Base-by-base conservation (phyloP, 2,888 invertebrate species). In the Copidosoma aretas region DNA sequence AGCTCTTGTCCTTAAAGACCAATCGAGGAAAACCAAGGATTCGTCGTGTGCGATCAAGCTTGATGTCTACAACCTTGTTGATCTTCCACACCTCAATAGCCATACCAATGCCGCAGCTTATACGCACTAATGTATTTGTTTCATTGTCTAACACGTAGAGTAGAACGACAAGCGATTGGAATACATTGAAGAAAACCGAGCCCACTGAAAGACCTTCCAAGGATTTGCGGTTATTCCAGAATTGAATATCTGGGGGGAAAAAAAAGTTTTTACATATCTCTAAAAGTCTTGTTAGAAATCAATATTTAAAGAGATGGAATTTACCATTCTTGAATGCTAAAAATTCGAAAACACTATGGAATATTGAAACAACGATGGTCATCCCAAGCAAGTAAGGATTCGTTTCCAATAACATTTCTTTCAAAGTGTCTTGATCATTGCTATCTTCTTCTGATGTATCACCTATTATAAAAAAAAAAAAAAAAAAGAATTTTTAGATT, bases 51-150 rank as follows among this genome's bases (percentile, higher is more conserved):
- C 90, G 87, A 79, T 93, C 89, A 25, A 94, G 78, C 80, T 91
- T 91, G 10, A 95, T 91, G 85, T 95, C 94, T n/a, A 91, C 87
- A 0, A 91, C 95, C 87, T 99, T 99, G 81, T 97, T 94, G 67
- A 99, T 98, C 85, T 99, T 99, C 99, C 99, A 99, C 73, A 98
- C 86, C 85, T 99, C 99, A 80, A 99, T 99, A 67, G 93, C 89
- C 32, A 99, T 87, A 1, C 99, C 97, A 70, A 98, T 90, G 78
- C 94, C 93, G 80, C 99, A 97, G 74, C 96, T 96, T 76, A 98
- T 91, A 76, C 93, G 89, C 60, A 99, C 94, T 81, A 99, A 91
- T 56, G 95, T 93, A 85, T 98, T 99, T 2, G 99, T 97, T 83
- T 99, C 99, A 85, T 99, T 98, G 84, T 99, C 99, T 70, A 98